phyloP scores from a whole-genome alignment of 2,113 vertebrate species.

The Zosterops borbonicus region DNA sequence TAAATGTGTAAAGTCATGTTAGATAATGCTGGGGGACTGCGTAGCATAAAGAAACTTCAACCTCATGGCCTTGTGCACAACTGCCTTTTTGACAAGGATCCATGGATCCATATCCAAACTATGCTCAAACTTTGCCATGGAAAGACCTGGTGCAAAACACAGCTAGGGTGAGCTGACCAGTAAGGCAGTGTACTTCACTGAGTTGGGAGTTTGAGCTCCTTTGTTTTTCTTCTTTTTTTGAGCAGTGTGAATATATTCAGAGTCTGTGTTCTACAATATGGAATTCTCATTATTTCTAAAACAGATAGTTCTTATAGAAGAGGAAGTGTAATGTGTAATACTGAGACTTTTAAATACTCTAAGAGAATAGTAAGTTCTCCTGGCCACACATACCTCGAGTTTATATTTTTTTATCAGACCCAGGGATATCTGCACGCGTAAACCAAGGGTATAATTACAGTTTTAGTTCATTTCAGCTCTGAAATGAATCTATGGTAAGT shows the following conservation, averaged over 20 bases:
- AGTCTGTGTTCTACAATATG: neutral
- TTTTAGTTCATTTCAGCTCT: conserved; percentile 55
- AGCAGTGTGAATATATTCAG: neutral
- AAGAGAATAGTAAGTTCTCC: neutral
- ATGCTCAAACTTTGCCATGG: neutral
- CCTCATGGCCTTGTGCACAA: neutral
- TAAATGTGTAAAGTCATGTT: neutral
- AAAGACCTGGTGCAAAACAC: neutral
- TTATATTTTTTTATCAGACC: neutral
- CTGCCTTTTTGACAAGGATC: neutral
- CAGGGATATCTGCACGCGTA: neutral
- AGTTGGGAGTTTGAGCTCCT: neutral
- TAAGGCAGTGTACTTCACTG: neutral
- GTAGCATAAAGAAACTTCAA: neutral
- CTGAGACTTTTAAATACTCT: neutral
- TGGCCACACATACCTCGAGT: neutral
- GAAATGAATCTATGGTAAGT: conserved; percentile 36
- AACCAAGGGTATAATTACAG: conserved; percentile 45
- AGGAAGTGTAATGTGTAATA: neutral
- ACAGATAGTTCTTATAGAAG: neutral
- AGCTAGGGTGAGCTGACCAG: neutral
- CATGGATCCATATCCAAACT: neutral
- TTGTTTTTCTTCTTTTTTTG: neutral
- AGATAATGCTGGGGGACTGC: neutral
- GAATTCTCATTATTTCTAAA: neutral